Evolutionary conservation across 1,140 invertebrate genomes (phyloP).

Genomic region (Linepithema humile): DNA sequence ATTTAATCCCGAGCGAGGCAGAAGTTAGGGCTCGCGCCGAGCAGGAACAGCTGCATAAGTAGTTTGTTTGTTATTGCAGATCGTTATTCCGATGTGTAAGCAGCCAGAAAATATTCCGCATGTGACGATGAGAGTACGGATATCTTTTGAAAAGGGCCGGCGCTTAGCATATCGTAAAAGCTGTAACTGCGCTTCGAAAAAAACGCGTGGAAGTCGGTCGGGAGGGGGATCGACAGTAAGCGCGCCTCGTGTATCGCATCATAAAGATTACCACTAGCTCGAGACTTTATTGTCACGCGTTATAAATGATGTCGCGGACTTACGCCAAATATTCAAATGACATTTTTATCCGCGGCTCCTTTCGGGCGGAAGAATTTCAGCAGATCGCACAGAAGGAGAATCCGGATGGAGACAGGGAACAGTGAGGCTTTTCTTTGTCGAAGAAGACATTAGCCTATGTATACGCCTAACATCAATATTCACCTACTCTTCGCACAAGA

Average conservation of each 20-base stretch:
- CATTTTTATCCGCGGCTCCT: slow-evolving; percentile 82
- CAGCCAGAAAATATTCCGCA: slow-evolving; percentile 70
- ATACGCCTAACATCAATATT: background rate
- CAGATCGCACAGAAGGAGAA: slow-evolving; percentile 59
- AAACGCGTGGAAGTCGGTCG: slow-evolving; percentile 35
- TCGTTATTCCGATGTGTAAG: slow-evolving; percentile 72
- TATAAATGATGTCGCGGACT: slow-evolving; percentile 82
- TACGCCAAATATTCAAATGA: slow-evolving; percentile 83
- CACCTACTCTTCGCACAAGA: background rate
- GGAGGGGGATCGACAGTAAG: slow-evolving; percentile 1
- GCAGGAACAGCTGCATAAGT: slow-evolving; percentile 47
- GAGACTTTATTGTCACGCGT: slow-evolving; percentile 83
- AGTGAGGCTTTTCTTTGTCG: slow-evolving; percentile 78
- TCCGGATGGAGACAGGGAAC: slow-evolving; percentile 52
- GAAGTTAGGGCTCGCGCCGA: background rate
- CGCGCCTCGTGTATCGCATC: slow-evolving; percentile 74
- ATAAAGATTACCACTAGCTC: slow-evolving; percentile 83
- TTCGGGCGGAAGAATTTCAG: slow-evolving; percentile 80
- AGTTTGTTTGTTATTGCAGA: slow-evolving; percentile 65
- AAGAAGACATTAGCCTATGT: slow-evolving; percentile 74
- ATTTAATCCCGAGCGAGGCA: slow-evolving; percentile 8
- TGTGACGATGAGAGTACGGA: slow-evolving; percentile 71
- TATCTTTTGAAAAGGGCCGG: slow-evolving; percentile 68
- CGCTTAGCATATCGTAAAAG: slow-evolving; percentile 80
- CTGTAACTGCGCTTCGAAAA: slow-evolving; percentile 59